Evolutionary conservation across 2,888 invertebrate species (phyloP).

Genomic region (Aspidapion aeneum): DNA sequence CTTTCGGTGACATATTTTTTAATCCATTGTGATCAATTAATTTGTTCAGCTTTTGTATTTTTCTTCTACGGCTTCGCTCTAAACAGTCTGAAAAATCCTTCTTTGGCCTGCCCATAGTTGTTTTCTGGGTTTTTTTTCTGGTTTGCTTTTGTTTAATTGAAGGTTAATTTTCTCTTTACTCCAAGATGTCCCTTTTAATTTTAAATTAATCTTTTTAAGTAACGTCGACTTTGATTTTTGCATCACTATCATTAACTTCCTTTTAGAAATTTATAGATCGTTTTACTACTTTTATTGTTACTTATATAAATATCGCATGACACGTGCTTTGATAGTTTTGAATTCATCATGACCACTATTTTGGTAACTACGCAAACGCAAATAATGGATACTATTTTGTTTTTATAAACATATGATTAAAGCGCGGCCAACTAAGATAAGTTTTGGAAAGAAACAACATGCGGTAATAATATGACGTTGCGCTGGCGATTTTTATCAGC

Average conservation of each 20-base stretch:
- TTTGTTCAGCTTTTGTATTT: neutral
- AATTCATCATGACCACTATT: neutral
- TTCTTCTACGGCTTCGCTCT: neutral
- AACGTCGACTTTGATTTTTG: neutral
- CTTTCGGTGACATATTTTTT: neutral
- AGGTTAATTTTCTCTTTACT: neutral
- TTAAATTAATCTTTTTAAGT: neutral
- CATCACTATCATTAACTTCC: neutral
- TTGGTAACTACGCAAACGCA: neutral
- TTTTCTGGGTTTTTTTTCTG: neutral
- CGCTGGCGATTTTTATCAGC: too few relatives aligned
- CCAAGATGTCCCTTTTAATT: neutral
- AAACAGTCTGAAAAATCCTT: neutral
- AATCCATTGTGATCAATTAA: neutral
- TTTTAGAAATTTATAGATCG: neutral
- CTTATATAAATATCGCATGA: neutral
- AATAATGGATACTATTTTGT: neutral
- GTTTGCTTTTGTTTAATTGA: neutral
- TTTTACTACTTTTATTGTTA: neutral
- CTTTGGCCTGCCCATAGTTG: neutral
- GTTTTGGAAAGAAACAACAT: neutral
- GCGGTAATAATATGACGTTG: neutral
- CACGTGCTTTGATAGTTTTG: neutral
- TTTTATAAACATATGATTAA: neutral
- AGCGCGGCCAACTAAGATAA: neutral